Base-by-base conservation (phyloP, 2,888 invertebrate species). In the Crocallis elinguaria region DNA sequence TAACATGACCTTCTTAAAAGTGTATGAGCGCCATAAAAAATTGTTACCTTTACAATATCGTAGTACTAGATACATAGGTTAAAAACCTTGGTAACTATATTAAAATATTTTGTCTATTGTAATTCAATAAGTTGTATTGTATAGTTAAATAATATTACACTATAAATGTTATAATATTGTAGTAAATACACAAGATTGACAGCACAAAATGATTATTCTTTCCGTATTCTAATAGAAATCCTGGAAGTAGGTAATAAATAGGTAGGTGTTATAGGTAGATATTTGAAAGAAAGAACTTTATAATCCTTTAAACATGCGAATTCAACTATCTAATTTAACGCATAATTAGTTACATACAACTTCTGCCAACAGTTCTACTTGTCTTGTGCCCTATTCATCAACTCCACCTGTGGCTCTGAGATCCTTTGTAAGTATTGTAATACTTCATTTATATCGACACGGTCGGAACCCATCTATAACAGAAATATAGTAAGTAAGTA, bases 11-110 rank as follows among this genome's bases (percentile, higher is more conserved):
- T 21, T 39, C 17, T 41, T 12, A 19, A 17, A 16, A 48, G 19
- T 27, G 48, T 39, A 23, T 17, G 16, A 16, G 48, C 32, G 25
- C 48, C 39, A 39, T 32, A 7, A 37, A 64, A 66, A 48, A 49
- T 46, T 55, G 54, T 71, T 62, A 61, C 14, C 42, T 62, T 64
- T 61, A 58, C 53, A 63, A 59, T 54, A 60, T 67, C 11, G 63
- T 67, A 58, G 60, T 65, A 67, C 54, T 50, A 65, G 75, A 65
- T 73, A 72, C 61, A 74, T 62, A 60, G 75, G 71, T 75, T 73
- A 46, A 55, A 66, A 76, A 76, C 75, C 73, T 64, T 58, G 27
- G 46, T 42, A 21, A 42, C 21, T 42, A 36, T 49, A 11, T 37
- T 36, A 23, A 19, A 6, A 7, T 36, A 21, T 12, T 42, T 17